Base-by-base conservation (phyloP, 2,888 invertebrate species). In the Cryptus armator region DNA sequence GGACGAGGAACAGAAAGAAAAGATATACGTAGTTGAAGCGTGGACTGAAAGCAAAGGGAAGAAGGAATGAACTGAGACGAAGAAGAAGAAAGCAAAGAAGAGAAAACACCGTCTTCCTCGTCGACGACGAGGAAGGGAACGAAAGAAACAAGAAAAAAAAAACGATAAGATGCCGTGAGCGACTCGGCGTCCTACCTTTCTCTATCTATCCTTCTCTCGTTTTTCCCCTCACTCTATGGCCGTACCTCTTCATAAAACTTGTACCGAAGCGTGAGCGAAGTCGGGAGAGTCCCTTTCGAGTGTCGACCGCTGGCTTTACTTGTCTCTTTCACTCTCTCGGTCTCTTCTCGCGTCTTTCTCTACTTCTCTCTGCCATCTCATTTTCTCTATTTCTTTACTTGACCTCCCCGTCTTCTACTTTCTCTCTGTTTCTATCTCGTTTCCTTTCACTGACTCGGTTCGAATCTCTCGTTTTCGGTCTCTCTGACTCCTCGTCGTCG, bases 161-260 rank as follows among this genome's bases (percentile, higher is more conserved):
- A 56, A 78, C 72, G 76, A 86, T 81, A 79, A 84, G 67, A 84
- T 78, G 75, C 64, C 68, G 51, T 67, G 83, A 72, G 67, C 72
- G 59, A 53, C 81, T 51, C 67, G 62, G 46, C 46, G 32, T 72
- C 59, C 71, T 71, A 46, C 43, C 82, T 87, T 88, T 88, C 71
- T 84, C 68, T 5, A 29, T 77, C 67, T 64, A 72, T 72, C 74
- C 9, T 44, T 46, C 56, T 78, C 44, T 56, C 14, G 19, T 64
- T 71, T 64, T 37, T 37, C 9, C 37, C 56, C 71, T 77, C 44
- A 56, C 16, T 71, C 43, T 46, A 44, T 77, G 66, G 66, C 48
- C 46, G 37, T 74, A 70, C 64, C n/a, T 71, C 62, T 79, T 83
- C 48, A 51, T 78, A 68, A 78, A 74, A 74, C 78, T 83, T 78